These are phyloP conservation scores for Deroplatys truncata DNA, from an alignment of 2,888 invertebrate species.

Conservation along the genomic window DNA sequence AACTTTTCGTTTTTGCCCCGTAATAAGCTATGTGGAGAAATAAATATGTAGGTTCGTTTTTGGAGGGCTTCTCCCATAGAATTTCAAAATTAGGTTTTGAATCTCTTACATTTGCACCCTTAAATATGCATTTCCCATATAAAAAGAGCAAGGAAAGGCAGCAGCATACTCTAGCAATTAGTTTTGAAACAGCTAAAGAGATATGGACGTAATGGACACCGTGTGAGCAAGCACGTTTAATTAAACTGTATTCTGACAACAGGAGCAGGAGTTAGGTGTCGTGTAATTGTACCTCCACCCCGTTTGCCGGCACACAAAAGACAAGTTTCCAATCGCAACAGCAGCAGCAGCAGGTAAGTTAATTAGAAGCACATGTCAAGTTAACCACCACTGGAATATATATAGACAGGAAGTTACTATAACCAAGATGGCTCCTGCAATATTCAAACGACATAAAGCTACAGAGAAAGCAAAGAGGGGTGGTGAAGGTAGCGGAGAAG, in stretches of 20 bases:
- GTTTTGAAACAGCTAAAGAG: not conserved
- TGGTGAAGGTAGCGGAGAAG: not conserved
- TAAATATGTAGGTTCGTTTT: too few relatives aligned
- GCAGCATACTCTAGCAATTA: not conserved
- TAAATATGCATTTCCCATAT: too few relatives aligned
- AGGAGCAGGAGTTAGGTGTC: not conserved
- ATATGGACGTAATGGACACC: not conserved
- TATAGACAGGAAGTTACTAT: conserved; percentile 1
- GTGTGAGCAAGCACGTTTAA: not conserved
- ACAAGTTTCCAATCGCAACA: not conserved
- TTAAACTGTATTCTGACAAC: not conserved
- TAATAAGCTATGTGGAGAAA: too few relatives aligned
- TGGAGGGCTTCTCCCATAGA: too few relatives aligned
- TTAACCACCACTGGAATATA: not conserved
- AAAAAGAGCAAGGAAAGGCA: not conserved
- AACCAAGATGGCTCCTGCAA: conserved; percentile 19
- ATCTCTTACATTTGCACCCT: too few relatives aligned
- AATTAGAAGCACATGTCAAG: conserved; percentile 2
- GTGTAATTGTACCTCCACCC: not conserved
- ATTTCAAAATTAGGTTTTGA: too few relatives aligned
- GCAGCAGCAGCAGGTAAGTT: not conserved
- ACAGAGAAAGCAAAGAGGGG: not conserved
- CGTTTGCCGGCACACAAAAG: not conserved
- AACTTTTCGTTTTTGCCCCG: too few relatives aligned
- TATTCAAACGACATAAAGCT: conserved; percentile 20